These are phyloP conservation scores for Torymus texanus DNA, from an alignment of 2,888 invertebrate genomes.

Conservation along the genomic window DNA sequence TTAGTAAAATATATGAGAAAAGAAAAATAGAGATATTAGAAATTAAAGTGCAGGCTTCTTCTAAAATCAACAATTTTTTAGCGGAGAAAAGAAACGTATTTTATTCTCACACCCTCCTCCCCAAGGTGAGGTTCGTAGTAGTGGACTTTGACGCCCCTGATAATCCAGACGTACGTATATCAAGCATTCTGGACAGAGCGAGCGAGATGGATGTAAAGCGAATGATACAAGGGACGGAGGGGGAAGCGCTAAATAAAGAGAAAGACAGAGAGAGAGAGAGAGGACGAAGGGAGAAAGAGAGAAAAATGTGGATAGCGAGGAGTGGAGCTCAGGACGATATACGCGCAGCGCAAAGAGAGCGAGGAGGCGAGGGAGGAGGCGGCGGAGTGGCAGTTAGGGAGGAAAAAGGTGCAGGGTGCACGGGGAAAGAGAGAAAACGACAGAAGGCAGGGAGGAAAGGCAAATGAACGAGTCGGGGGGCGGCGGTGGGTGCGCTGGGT, in stretches of 20 bases:
- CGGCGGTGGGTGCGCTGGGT: no score
- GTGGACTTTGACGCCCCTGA: constrained; percentile 69
- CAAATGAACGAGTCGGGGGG: constrained; percentile 72
- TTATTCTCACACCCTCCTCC: constrained; percentile 58
- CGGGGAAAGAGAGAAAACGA: constrained; percentile 52
- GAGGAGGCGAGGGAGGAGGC: constrained; percentile 25
- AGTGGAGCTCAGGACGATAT: constrained; percentile 34
- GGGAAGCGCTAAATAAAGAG: neutral
- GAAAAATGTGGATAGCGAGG: constrained; percentile 31
- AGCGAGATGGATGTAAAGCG: constrained; percentile 11
- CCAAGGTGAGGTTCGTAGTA: constrained; percentile 61
- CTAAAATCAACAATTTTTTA: neutral
- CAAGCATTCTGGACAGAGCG: constrained; percentile 57
- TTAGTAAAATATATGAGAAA: no score
- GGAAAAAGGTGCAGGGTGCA: no score
- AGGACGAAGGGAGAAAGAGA: constrained; percentile 55
- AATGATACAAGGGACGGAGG: neutral
- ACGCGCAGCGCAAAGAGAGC: neutral
- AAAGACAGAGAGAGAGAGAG: constrained; percentile 58
- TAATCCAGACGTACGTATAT: constrained; percentile 65
- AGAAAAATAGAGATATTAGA: no score
- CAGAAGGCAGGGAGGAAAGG: constrained; percentile 68
- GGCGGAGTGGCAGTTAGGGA: constrained; percentile 4
- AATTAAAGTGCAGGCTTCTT: no score
- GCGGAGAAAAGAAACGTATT: constrained; percentile 9